Evolutionary conservation across 2,113 vertebrate genomes (phyloP).

Genomic region (Gnathonemus echidnorhynchus): DNA sequence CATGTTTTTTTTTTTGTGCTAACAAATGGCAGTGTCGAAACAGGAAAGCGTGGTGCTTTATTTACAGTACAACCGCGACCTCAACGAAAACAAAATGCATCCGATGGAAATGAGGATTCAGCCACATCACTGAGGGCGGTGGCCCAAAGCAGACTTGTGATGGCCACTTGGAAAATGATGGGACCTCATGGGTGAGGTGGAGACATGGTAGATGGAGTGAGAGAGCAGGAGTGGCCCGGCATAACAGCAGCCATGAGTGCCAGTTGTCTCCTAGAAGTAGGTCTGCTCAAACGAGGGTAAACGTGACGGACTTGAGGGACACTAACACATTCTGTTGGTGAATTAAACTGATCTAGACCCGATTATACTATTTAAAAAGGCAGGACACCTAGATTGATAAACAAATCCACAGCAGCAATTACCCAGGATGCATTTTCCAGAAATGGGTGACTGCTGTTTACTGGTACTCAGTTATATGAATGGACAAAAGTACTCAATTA

Average conservation of each 20-base stretch:
- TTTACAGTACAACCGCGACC: neutral
- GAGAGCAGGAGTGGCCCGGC: conserved; percentile 1
- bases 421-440: neutral
- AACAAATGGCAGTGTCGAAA: neutral
- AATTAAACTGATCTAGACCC: neutral
- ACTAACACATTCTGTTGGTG: neutral
- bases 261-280: neutral
- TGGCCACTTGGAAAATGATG: neutral
- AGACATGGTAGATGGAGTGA: conserved; percentile 48
- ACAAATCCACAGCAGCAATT: neutral
- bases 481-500: neutral
- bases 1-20: neutral
- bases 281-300: neutral
- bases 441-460: neutral
- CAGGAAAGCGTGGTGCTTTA: neutral
- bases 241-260: neutral
- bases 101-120: neutral
- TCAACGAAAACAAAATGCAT: neutral
- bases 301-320: neutral
- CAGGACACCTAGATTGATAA: neutral
- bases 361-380: neutral
- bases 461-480: neutral
- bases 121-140: neutral
- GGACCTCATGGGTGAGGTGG: neutral
- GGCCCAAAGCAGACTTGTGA: neutral